Evolutionary conservation across 1,140 invertebrate genomes (phyloP).

Genomic region (Anastrepha ludens): DNA sequence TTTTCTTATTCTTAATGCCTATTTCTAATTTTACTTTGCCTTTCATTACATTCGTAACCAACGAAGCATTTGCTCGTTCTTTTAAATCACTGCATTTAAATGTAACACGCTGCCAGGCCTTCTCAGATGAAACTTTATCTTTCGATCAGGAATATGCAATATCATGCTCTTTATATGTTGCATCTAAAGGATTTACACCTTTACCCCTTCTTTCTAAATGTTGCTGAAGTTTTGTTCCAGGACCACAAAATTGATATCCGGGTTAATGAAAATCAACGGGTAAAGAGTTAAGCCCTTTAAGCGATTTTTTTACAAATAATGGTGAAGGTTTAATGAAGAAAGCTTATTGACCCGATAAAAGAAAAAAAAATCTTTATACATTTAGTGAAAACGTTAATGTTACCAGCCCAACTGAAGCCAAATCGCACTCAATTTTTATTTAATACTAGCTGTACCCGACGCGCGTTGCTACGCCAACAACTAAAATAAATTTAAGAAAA

Average conservation of each 20-base stretch:
- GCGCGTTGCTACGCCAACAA: no score
- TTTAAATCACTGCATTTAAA: conserved; percentile 67
- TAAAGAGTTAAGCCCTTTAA: conserved; percentile 41
- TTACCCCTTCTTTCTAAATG: conserved; percentile 72
- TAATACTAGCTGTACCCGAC: no score
- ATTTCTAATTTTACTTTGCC: conserved; percentile 59
- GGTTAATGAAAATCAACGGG: conserved; percentile 69
- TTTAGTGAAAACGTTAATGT: conserved; percentile 35
- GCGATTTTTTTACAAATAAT: not conserved
- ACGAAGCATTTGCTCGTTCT: conserved; percentile 52
- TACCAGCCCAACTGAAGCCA: conserved; percentile 17
- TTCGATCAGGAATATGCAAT: no score
- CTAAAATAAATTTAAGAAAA: no score
- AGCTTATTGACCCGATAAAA: conserved; percentile 56
- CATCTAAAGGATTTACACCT: conserved; percentile 67
- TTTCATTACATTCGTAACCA: conserved; percentile 59
- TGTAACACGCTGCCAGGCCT: conserved; percentile 70
- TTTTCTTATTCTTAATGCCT: conserved; percentile 51
- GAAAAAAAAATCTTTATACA: conserved; percentile 57
- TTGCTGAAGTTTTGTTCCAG: conserved; percentile 54
- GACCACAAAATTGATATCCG: conserved; percentile 75
- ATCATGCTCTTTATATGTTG: no score
- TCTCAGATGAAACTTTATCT: no score
- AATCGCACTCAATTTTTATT: conserved; percentile 67
- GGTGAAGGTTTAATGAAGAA: no score